Percentiles rank a stretch among this genome's conserved stretches.
Evolutionary conservation across 2,113 vertebrate genomes (phyloP).

Genomic region (Chaetodon auriga): DNA sequence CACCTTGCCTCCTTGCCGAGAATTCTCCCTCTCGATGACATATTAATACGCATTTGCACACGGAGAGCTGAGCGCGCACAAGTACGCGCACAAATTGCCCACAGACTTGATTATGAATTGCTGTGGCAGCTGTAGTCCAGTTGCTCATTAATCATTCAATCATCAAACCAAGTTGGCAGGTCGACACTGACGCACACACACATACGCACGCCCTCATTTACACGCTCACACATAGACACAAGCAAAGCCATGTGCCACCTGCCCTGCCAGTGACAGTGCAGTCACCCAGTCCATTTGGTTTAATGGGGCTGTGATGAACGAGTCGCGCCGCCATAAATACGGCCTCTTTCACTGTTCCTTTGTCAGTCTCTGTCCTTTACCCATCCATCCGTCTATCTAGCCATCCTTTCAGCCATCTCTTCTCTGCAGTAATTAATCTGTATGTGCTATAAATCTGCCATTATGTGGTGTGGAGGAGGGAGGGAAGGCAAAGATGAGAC

Average conservation of each 20-base stretch:
- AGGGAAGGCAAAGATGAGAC: slow-evolving; percentile 29
- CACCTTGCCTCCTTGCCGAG: background rate
- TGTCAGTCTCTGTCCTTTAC: slow-evolving; percentile 59
- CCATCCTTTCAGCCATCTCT: slow-evolving; percentile 40
- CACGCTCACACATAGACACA: background rate
- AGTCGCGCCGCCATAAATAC: slow-evolving; percentile 65
- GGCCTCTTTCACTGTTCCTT: slow-evolving; percentile 46
- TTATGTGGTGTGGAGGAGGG: slow-evolving; percentile 36
- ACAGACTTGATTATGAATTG: slow-evolving; percentile 39
- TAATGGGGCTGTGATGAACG: slow-evolving; percentile 73
- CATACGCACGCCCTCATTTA: background rate
- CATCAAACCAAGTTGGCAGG: slow-evolving; percentile 41
- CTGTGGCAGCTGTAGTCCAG: slow-evolving; percentile 56
- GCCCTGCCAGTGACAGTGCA: slow-evolving; percentile 57
- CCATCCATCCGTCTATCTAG: slow-evolving; percentile 45
- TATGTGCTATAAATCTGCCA: slow-evolving; percentile 63
- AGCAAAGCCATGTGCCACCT: slow-evolving; percentile 24
- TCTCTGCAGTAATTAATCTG: slow-evolving; percentile 67
- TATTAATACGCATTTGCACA: slow-evolving; percentile 19
- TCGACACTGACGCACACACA: slow-evolving; percentile 18
- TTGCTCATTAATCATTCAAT: slow-evolving; percentile 62
- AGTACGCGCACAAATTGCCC: slow-evolving; percentile 26
- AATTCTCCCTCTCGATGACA: slow-evolving; percentile 24
- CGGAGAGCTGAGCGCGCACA: background rate
- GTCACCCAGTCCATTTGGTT: slow-evolving; percentile 67